phyloP scores from a whole-genome alignment of 1,140 invertebrate genomes.

The Cataglyphis hispanica region DNA sequence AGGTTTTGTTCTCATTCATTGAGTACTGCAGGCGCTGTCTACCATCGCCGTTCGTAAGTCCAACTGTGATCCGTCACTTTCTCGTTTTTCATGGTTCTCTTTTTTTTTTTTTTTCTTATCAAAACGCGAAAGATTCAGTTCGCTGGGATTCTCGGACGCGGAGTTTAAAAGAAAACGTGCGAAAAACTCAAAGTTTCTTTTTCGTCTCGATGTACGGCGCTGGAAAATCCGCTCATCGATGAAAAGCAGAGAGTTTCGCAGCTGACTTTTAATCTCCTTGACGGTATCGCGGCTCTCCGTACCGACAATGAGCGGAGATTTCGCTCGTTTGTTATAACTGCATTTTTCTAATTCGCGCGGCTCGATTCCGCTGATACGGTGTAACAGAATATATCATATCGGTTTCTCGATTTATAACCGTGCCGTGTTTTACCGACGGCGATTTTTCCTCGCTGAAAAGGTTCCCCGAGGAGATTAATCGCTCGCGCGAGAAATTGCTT shows the following conservation, averaged over 20 bases:
- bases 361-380: constrained; percentile 36
- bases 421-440: constrained; percentile 33
- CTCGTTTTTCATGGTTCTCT: neutral
- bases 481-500: constrained; percentile 59
- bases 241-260: constrained; percentile 4
- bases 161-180: neutral
- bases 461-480: constrained; percentile 53
- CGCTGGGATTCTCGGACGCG: neutral
- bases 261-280: constrained; percentile 6
- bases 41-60: constrained; percentile 41
- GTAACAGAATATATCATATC: constrained; percentile 58
- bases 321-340: constrained; percentile 43
- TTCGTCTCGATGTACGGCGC: neutral
- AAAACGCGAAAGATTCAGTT: neutral
- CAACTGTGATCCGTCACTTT: neutral
- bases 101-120: neutral
- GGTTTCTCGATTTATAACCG: constrained; percentile 40
- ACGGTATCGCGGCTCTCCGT: neutral
- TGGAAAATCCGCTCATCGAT: neutral
- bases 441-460: constrained; percentile 13
- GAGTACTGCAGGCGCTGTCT: constrained; percentile 47
- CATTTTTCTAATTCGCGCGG: constrained; percentile 7
- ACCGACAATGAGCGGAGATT: constrained; percentile 21
- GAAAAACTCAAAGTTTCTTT: neutral
- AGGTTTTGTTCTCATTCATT: constrained; percentile 47